Conservation (phyloP, 2,113 vertebrate species). For the Calidris pugnax region DNA sequence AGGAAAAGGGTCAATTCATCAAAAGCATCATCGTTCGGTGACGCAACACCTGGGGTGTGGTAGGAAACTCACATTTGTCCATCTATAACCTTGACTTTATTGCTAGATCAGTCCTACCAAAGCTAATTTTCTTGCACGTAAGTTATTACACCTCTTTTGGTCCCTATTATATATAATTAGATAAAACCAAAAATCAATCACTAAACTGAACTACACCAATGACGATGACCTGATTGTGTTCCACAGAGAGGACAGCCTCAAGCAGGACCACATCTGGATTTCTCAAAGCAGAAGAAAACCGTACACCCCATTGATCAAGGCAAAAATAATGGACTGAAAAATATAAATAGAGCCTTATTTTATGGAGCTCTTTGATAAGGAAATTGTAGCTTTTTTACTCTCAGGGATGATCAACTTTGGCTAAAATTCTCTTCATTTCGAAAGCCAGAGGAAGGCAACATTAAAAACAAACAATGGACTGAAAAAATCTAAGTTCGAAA, state of each 20-base stretch:
- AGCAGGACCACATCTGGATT: not conserved
- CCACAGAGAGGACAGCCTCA: not conserved
- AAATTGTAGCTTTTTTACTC: not conserved
- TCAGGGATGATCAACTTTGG: not conserved
- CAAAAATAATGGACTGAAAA: not conserved
- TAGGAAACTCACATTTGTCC: not conserved
- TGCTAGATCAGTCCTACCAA: not conserved
- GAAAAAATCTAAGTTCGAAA: not conserved
- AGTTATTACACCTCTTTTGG: not conserved
- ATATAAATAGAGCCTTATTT: not conserved
- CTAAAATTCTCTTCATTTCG: not conserved
- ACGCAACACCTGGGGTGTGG: not conserved
- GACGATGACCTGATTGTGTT: not conserved
- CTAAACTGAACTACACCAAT: not conserved
- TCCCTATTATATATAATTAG: not conserved
- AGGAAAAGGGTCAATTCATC: not conserved
- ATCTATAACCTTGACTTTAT: not conserved
- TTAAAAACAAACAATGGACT: not conserved
- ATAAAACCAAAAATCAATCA: not conserved
- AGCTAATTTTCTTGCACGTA: not conserved
- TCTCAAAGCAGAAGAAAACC: not conserved
- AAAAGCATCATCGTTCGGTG: rapidly evolving
- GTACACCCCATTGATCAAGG: not conserved
- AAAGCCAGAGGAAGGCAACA: not conserved
- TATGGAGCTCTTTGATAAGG: not conserved